phyloP scores from a whole-genome alignment of 2,888 invertebrate species.

The Agrilus cyanescens region DNA sequence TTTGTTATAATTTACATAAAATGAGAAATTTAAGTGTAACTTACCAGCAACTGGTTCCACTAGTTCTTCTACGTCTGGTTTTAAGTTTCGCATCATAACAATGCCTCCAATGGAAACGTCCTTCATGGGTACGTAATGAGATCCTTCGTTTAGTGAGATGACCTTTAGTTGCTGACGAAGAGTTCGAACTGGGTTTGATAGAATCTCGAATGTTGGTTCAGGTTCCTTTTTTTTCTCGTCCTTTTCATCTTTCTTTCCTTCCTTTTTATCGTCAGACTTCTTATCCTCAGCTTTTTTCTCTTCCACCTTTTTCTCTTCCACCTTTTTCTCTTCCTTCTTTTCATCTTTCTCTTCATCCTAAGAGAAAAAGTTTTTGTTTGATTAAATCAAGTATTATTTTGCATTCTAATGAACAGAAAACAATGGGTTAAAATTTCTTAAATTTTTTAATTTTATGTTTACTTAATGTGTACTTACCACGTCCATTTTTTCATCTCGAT shows the following conservation, averaged over 20 bases:
- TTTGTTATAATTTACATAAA: no score
- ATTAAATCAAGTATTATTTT: neutral
- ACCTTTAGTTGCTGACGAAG: conserved; percentile 83
- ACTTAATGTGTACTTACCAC: conserved; percentile 43
- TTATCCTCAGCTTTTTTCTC: conserved; percentile 24
- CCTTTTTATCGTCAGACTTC: conserved; percentile 34
- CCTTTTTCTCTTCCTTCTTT: conserved; percentile 23
- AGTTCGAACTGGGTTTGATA: conserved; percentile 89
- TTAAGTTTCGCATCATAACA: conserved; percentile 82
- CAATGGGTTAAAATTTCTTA: no score
- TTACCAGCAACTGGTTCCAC: conserved; percentile 80
- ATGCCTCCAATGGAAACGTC: conserved; percentile 92
- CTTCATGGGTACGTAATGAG: conserved; percentile 76
- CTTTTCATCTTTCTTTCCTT: conserved; percentile 41
- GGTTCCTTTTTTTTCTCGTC: conserved; percentile 66
- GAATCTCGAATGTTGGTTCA: conserved; percentile 82
- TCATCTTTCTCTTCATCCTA: conserved; percentile 25
- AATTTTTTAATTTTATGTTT: no score
- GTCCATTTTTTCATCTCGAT: conserved; percentile 69
- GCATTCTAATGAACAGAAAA: no score
- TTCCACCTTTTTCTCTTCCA: conserved; percentile 8
- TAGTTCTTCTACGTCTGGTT: conserved; percentile 67
- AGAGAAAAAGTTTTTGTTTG: conserved; percentile 1
- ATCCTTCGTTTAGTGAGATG: conserved; percentile 67
- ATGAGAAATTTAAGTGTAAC: conserved; percentile 1